Evolutionary conservation across 2,888 invertebrate genomes (phyloP).

Genomic region (Drosophila leonis): DNA sequence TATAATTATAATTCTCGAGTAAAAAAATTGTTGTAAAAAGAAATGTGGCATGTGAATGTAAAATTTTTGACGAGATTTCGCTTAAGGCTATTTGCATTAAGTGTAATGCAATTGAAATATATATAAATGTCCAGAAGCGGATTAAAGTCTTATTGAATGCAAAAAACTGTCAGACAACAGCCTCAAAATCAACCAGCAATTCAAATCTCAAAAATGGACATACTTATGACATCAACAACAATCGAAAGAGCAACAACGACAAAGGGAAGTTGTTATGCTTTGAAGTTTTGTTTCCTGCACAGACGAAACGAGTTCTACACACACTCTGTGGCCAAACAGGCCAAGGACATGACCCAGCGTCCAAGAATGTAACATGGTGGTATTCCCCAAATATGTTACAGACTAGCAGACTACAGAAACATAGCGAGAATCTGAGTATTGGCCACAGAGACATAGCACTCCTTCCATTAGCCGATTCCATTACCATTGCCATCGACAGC

Average conservation of each 20-base stretch:
- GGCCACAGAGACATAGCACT: background rate
- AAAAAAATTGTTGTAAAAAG: background rate
- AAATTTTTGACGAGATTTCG: background rate
- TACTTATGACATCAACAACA: conserved; percentile 21
- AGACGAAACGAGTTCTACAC: conserved; percentile 6
- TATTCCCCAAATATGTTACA: conserved; percentile 55
- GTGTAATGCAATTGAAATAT: background rate
- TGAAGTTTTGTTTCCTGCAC: conserved; percentile 20
- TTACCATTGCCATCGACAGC: conserved; percentile 38
- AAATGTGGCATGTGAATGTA: background rate
- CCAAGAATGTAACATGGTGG: conserved; percentile 21
- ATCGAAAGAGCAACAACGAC: conserved; percentile 8
- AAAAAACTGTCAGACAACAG: conserved; percentile 6
- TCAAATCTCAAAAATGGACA: conserved; percentile 63
- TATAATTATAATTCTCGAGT: too few species aligned
- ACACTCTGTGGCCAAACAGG: conserved; percentile 55
- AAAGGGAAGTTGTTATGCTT: conserved; percentile 58
- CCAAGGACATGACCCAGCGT: conserved; percentile 69
- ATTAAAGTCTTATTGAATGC: background rate
- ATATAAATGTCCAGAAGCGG: background rate
- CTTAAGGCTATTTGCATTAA: background rate
- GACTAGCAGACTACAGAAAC: conserved; percentile 26
- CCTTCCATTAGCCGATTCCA: conserved; percentile 40
- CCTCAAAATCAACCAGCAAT: conserved; percentile 46
- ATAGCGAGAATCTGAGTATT: conserved; percentile 10